Evolutionary conservation across 1,140 invertebrate genomes (phyloP).

Genomic region (Psix sp.): DNA sequence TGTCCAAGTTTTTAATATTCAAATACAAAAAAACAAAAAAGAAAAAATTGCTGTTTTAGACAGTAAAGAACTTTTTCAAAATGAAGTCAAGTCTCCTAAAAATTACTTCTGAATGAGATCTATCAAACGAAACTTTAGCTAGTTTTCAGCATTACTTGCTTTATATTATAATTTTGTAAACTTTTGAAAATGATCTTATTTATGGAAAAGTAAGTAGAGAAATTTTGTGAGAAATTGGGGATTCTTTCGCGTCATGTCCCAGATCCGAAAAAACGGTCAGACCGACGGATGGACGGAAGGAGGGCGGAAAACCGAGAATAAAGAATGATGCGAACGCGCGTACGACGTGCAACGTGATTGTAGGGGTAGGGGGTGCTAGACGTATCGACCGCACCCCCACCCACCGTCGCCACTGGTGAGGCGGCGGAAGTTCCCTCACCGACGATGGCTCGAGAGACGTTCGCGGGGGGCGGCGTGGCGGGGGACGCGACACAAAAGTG

Average conservation of each 20-base stretch:
- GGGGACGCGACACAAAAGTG: slow-evolving; percentile 26
- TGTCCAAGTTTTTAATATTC: no score
- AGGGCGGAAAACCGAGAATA: slow-evolving; percentile 30
- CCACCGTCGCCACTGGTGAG: slow-evolving; percentile 57
- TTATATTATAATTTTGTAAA: no score
- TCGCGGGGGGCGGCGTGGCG: slow-evolving; percentile 17
- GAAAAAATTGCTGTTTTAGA: no score
- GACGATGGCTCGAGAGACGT: slow-evolving; percentile 20
- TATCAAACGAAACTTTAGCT: no score
- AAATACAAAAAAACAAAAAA: no score
- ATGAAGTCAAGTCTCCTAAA: no score
- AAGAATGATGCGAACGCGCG: slow-evolving; percentile 43
- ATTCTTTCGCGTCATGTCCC: slow-evolving; percentile 28
- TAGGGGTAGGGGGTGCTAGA: slow-evolving; percentile 65
- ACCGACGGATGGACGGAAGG: slow-evolving; percentile 32
- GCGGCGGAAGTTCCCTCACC: slow-evolving; percentile 54
- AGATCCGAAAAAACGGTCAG: slow-evolving; percentile 44
- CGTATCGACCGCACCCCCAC: slow-evolving; percentile 69
- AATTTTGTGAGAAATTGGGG: neutral
- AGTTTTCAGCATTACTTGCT: no score
- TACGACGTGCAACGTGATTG: slow-evolving; percentile 38
- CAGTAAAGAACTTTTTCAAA: no score
- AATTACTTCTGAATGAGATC: no score
- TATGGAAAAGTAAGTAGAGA: no score
- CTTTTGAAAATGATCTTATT: neutral